Base-by-base conservation (phyloP, 2,888 invertebrate genomes). In the Agonopterix alstromeriana region DNA sequence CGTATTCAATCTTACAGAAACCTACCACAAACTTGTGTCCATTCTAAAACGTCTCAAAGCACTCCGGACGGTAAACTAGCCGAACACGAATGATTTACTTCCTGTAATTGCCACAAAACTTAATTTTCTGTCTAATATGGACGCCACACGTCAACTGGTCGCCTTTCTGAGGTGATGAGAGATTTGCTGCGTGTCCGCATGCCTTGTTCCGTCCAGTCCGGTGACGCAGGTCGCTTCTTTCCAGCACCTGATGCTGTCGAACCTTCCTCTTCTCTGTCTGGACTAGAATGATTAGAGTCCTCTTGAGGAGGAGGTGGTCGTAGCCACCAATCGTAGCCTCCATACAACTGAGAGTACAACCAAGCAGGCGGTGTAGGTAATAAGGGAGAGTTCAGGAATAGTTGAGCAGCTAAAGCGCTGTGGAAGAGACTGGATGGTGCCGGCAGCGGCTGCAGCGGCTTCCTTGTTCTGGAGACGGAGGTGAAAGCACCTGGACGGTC, bases 341-440 rank as follows among this genome's bases (percentile, higher is more conserved):
- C 93, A 67, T 94, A 94, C 1, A 95, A 82, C 65, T 94, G 94
- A 0, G 94, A 93, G 65, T 94, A 94, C 4, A 94, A 77, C 94
- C 94, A 94, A 53, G 94, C 94, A 38, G 93, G 93, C 5, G 94
- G 94, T 1, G 94, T 93, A 1, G 94, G 94, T 53, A 94, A 77
- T 10, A 94, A 81, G 0, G 94, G 94, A 3, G 94, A 91, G 67
- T 94, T 94, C 38, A 94, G 86, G 67, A 94, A 94, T 46, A 94
- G 81, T 71, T 93, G 93, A 0, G 94, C 94, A 0, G 94, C 94
- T 61, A 84, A 62, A 50, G 82, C 85, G 56, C 81, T 86, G 55
- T 72, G 91, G 80, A 79, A 92, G 56, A 76, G 67, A 45, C 78
- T 82, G 2, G 91, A 90, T 7, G 89, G 81, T 2, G 87, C 78